phyloP scores from a whole-genome alignment of 2,888 invertebrate species.

The Hyles lineata region DNA sequence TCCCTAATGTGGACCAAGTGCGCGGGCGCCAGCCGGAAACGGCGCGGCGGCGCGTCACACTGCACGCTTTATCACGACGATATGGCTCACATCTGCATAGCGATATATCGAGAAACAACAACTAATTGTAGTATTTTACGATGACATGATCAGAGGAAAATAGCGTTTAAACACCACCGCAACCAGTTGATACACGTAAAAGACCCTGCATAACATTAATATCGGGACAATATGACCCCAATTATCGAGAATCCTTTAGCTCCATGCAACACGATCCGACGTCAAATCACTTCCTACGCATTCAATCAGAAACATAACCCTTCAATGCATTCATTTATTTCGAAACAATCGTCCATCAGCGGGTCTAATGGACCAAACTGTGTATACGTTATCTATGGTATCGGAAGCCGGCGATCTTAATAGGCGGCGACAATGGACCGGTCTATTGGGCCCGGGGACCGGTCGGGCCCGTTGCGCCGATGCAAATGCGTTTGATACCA shows the following conservation, averaged over 20 bases:
- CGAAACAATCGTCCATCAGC: slow-evolving; percentile 26
- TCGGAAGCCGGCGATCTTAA: slow-evolving; percentile 30
- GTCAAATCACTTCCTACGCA: slow-evolving; percentile 36
- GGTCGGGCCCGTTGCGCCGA: slow-evolving; percentile 27
- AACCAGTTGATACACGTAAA: background rate
- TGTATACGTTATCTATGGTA: slow-evolving; percentile 35
- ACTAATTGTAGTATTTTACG: no score
- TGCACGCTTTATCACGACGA: slow-evolving; percentile 48
- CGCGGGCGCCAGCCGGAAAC: slow-evolving; percentile 37
- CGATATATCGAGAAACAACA: no score
- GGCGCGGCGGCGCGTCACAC: slow-evolving; percentile 10
- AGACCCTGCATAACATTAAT: background rate
- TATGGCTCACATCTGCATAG: no score
- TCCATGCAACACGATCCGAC: background rate
- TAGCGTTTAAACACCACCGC: no score
- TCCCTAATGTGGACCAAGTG: slow-evolving; percentile 32
- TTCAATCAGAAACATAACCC: slow-evolving; percentile 36
- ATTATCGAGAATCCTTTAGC: background rate
- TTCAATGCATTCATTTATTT: slow-evolving; percentile 21
- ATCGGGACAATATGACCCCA: background rate
- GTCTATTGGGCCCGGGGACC: slow-evolving; percentile 23
- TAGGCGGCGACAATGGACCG: slow-evolving; percentile 29
- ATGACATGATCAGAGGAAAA: no score
- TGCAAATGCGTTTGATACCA: slow-evolving; percentile 28
- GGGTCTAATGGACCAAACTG: slow-evolving; percentile 22